Evolutionary conservation across 2,797 vertebrate species (phyloP).

Genomic region (Amblyopsis hoosieri): DNA sequence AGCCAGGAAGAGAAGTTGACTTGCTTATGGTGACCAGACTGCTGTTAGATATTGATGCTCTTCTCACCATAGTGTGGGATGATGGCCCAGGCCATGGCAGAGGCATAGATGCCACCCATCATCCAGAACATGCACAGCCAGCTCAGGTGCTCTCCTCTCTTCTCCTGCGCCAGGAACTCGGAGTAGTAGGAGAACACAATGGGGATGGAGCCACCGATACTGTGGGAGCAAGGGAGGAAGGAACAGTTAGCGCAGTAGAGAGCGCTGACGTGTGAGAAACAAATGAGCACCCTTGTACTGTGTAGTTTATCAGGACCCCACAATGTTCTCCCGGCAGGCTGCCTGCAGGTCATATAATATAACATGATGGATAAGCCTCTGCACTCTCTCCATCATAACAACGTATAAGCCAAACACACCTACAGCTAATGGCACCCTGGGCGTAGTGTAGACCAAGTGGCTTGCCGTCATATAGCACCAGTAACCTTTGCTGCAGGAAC

Average conservation of each 20-base stretch:
- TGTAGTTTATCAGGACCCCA: neutral
- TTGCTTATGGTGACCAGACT: too few relatives aligned
- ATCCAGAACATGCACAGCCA: slow-evolving; percentile 95
- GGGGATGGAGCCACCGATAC: slow-evolving; percentile 95
- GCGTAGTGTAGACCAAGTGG: too few relatives aligned
- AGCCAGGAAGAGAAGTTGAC: too few relatives aligned
- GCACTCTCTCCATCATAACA: slow-evolving; percentile 1
- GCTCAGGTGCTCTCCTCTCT: slow-evolving; percentile 90
- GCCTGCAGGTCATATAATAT: slow-evolving; percentile 1
- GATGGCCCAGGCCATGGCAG: slow-evolving; percentile 98
- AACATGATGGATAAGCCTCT: slow-evolving; percentile 11
- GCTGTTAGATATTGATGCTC: neutral
- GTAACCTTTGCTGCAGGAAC: too few relatives aligned
- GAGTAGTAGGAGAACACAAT: slow-evolving; percentile 98
- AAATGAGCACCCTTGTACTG: neutral
- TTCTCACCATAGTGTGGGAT: slow-evolving; percentile 94
- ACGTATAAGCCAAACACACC: slow-evolving; percentile 1
- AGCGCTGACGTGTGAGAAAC: neutral
- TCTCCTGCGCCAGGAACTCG: slow-evolving; percentile 97
- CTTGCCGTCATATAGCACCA: too few relatives aligned
- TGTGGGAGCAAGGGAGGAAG: slow-evolving; percentile 44
- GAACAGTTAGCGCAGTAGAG: neutral
- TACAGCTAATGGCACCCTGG: slow-evolving; percentile 1
- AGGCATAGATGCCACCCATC: slow-evolving; percentile 96
- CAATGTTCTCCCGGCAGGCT: slow-evolving; percentile 1